Evolutionary conservation across 2,113 vertebrate species (phyloP), one percentile per base, ranked within the genome.

Genomic region (Thymallus thymallus): DNA sequence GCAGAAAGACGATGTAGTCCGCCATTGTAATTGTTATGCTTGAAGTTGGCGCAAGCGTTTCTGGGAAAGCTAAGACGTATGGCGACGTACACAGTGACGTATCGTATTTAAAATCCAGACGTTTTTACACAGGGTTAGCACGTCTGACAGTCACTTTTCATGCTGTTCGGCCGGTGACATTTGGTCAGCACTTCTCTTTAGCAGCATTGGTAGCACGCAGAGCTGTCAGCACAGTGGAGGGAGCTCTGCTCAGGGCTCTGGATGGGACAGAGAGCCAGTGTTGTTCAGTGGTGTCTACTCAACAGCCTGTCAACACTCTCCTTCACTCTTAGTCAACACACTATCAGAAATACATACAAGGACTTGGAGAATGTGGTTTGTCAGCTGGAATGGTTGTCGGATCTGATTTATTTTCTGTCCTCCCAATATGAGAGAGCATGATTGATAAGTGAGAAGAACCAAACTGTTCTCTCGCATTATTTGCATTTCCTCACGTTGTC

Each of bases 181-280:
- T n/a, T 66, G 64, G 64, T 35, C 64, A 41, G 30, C 64, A 66
- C 16, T 64, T 64, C 26, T 20, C 62, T 60, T 22, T n/a, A 60
- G 20, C 7, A 22, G 48, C 56, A 22, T 60, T 22, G n/a, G 56
- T 55, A 22, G n/a, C 56, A 22, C 56, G 1, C 56, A 60, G 56
- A 60, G 56, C 56, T 60, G 56, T 60, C 51, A 60, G 2, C 56
- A 60, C 56, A 60, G 20, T 60, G 6, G 16, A 51, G 14, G 48
- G 48, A 51, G 48, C 16, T 16, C 13, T 16, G 48, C 48, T 51
- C 48, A 51, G 48, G 16, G 48, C 48, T 18, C 14, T 51, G 48
- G 48, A 51, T 51, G 1, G 48, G 48, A 51, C 48, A 51, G 48
- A 51, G 56, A 60, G 6, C 18, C 20, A 60, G 23, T 9, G n/a